Percentiles rank a stretch among this genome's conserved stretches.
These are phyloP conservation scores for Coracias cyanogaster DNA, from an alignment of 2,797 vertebrate species.

Conservation along the genomic window DNA sequence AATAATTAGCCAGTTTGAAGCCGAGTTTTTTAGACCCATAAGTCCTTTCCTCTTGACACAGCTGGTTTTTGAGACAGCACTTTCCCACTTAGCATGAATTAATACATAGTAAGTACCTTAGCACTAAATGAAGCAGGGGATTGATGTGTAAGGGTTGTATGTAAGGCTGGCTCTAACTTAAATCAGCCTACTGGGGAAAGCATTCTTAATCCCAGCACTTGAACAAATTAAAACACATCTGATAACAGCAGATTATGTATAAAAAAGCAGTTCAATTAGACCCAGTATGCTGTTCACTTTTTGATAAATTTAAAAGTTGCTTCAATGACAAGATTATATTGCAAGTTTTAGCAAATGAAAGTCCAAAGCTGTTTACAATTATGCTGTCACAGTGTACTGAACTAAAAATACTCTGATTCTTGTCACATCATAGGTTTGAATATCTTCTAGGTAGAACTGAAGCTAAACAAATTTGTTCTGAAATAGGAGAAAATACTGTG, in stretches of 20 bases:
- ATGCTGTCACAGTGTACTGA: neutral
- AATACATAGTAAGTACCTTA: neutral
- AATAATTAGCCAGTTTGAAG: neutral
- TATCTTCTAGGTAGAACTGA: neutral
- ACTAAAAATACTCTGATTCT: neutral
- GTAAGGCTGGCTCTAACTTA: neutral
- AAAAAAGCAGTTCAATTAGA: neutral
- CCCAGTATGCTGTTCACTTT: neutral
- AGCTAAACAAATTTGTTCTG: neutral
- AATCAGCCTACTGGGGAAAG: neutral
- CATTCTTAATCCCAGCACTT: neutral
- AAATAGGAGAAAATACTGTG: neutral
- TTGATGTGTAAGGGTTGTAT: fast-evolving
- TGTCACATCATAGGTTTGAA: neutral
- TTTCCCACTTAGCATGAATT: neutral
- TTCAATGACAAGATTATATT: neutral
- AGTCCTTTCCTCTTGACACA: neutral
- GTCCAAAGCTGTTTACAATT: neutral
- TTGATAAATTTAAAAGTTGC: neutral
- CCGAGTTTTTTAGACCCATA: neutral
- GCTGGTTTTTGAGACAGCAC: neutral
- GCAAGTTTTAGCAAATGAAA: neutral
- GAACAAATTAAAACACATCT: neutral
- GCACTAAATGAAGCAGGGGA: neutral
- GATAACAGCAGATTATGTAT: too few relatives aligned